Percentiles rank a stretch among this genome's conserved stretches.
Evolutionary conservation across 2,888 invertebrate genomes (phyloP).

Genomic region (Noctua janthina): DNA sequence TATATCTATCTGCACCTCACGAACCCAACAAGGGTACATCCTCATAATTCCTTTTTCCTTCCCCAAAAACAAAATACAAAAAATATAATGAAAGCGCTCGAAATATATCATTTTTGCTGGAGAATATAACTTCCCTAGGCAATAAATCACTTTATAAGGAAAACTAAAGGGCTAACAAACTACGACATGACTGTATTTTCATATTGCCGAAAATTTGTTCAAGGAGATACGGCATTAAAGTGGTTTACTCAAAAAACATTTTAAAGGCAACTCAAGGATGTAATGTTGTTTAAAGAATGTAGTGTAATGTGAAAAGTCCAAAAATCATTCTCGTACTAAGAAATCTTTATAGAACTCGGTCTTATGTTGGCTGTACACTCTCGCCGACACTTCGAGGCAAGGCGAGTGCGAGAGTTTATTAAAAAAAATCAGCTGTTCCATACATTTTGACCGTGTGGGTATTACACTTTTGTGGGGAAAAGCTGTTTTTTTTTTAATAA

Average conservation of each 20-base stretch:
- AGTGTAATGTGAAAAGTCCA: not conserved
- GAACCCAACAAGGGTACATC: slow-evolving; percentile 22
- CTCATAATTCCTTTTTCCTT: slow-evolving; percentile 49
- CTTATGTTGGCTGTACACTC: not conserved
- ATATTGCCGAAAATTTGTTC: slow-evolving; percentile 44
- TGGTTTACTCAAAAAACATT: not conserved
- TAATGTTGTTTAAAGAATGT: not conserved
- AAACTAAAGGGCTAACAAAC: slow-evolving; percentile 42
- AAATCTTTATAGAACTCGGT: not conserved
- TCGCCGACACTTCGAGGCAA: not conserved
- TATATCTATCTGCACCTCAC: slow-evolving; percentile 14
- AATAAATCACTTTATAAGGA: slow-evolving; percentile 59
- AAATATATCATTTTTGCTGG: slow-evolving; percentile 61
- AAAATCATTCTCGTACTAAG: not conserved
- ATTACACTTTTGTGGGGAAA: too few species aligned
- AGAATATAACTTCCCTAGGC: slow-evolving; percentile 42
- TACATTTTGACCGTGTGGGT: too few species aligned
- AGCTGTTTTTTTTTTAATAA: too few species aligned
- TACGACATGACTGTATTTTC: slow-evolving; percentile 41
- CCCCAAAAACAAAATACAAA: slow-evolving; percentile 55
- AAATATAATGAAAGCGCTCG: slow-evolving; percentile 44
- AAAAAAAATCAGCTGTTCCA: too few species aligned
- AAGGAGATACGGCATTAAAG: not conserved
- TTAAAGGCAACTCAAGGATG: not conserved
- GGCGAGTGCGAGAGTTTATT: not conserved